phyloP scores from a whole-genome alignment of 2,888 invertebrate genomes.

The Troglohyphantes excavatus region DNA sequence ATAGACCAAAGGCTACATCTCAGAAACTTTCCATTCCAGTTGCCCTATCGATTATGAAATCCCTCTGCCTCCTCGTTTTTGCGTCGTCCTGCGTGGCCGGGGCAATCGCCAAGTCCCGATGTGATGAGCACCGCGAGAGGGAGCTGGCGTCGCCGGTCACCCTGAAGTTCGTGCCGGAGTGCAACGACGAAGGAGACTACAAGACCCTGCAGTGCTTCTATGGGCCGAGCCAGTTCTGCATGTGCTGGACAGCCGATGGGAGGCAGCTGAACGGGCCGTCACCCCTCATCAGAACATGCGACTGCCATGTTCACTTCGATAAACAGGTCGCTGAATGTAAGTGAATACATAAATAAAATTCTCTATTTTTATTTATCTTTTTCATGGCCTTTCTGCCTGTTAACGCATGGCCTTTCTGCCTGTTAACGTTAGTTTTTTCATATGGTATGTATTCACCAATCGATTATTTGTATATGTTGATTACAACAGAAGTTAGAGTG shows the following conservation, averaged over 20 bases:
- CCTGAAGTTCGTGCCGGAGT: slow-evolving; percentile 54
- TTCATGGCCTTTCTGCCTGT: too few species aligned
- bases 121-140: slow-evolving; percentile 55
- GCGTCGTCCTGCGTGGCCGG: neutral
- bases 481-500: too few species aligned
- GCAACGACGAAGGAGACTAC: slow-evolving; percentile 53
- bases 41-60: neutral
- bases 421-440: too few species aligned
- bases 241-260: slow-evolving; percentile 34
- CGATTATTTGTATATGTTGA: too few species aligned
- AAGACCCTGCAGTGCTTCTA: slow-evolving; percentile 47
- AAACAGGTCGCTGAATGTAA: neutral
- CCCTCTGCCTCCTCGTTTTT: neutral
- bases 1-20: too few species aligned
- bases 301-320: slow-evolving; percentile 27
- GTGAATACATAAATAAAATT: too few species aligned
- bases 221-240: neutral
- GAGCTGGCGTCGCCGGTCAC: slow-evolving; percentile 19
- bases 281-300: slow-evolving; percentile 12
- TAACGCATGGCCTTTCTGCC: too few species aligned
- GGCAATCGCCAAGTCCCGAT: slow-evolving; percentile 27
- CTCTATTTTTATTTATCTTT: too few species aligned
- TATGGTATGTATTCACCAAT: too few species aligned
- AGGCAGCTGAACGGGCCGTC: slow-evolving; percentile 35
- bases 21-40: neutral